These are phyloP conservation scores for Scomber colias DNA, from an alignment of 2,113 vertebrate species.

Conservation along the genomic window DNA sequence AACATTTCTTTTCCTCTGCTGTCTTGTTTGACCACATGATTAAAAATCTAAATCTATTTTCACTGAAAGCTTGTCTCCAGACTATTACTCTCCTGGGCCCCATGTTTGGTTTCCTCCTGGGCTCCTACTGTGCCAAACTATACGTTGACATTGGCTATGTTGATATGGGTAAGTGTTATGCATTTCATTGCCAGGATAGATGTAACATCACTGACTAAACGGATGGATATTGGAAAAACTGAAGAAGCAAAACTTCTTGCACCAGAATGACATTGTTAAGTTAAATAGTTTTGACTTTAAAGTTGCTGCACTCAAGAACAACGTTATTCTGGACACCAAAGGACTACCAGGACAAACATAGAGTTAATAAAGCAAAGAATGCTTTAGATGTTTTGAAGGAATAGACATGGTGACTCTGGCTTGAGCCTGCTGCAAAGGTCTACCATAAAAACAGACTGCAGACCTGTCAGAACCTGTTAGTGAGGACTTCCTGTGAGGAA, in stretches of 20 bases:
- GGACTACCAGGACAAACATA: too few relatives aligned
- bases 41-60: not conserved
- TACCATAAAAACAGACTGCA: constrained; percentile 1
- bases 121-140: constrained; percentile 87
- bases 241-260: too few relatives aligned
- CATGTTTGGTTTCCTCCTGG: constrained; percentile 88
- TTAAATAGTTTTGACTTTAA: too few relatives aligned
- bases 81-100: constrained; percentile 89
- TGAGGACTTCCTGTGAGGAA: not conserved
- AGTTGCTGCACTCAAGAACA: too few relatives aligned
- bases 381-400: not conserved
- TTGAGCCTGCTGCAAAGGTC: constrained; percentile 26
- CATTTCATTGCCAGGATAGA: not conserved
- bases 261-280: too few relatives aligned
- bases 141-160: constrained; percentile 96
- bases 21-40: not conserved
- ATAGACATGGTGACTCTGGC: not conserved
- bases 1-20: not conserved
- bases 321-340: too few relatives aligned
- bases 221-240: too few relatives aligned
- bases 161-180: constrained; percentile 77
- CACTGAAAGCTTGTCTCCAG: constrained; percentile 86
- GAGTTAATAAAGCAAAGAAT: not conserved
- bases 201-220: too few relatives aligned
- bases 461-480: constrained; percentile 19